Base-by-base conservation (phyloP, 2,113 vertebrate genomes). In the Globicephala melas region DNA sequence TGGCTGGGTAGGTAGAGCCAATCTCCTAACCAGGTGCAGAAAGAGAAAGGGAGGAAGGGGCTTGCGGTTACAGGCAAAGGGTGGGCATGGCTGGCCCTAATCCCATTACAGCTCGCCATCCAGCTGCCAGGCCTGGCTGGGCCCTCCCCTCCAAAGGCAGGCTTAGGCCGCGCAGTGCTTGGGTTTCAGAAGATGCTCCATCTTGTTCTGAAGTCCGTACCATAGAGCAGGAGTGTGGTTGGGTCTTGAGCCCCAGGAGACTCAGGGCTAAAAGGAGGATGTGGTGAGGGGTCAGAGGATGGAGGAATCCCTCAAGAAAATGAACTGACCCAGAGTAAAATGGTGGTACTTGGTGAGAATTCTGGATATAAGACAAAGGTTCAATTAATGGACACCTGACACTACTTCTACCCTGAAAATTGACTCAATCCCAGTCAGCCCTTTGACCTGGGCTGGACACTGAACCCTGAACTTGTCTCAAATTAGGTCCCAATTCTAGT, bases 21-120 rank as follows among this genome's bases (percentile, higher is more conserved):
- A 85, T 47, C 44, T 47, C n/a, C 79, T 96, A 97, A 97, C 96
- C 80, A 97, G 97, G 63, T 53, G 25, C 68, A 5, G 33, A 47
- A 41, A 21, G 80, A 62, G 60, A 47, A 36, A 6, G 21, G 33
- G 74, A 53, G 38, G 55, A n/a, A 41, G 20, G 41, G 63, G n/a
- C 28, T 18, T 2, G 80, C 41, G 53, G 67, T 2, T 0, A 71
- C 86, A 17, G 1, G 55, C 53, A 74, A 25, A 36, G 90, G 86
- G 55, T 26, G 53, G 85, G 88, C 70, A 41, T 7, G 26, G 85
- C 91, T 86, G 53, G 76, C 82, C 81, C 89, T 97, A 94, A 97
- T 96, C 97, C 97, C 87, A 96, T 97, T 96, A 98, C 83, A 96
- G 91, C 92, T 88, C 85, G 90, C 84, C 90, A 55, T 26, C 92